Conservation (phyloP, 2,113 vertebrate species). For the Synchiropus splendidus region DNA sequence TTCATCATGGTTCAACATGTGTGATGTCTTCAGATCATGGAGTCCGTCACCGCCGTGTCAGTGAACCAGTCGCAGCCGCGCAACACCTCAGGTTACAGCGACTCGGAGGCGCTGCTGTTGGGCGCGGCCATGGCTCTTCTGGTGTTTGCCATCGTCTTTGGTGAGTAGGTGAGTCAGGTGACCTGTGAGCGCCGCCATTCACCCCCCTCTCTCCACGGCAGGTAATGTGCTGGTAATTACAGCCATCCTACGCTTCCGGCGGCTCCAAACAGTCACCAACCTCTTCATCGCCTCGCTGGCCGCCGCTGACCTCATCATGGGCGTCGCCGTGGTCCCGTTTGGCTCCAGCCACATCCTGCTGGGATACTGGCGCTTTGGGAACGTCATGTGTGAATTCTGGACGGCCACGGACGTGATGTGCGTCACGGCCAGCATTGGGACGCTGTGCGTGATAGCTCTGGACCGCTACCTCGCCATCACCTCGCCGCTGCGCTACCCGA, state of each 20-base stretch:
- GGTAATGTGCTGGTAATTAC: slow-evolving; percentile 91
- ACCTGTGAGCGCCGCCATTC: too few relatives aligned
- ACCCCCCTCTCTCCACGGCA: slow-evolving; percentile 8
- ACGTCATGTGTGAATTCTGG: slow-evolving; percentile 91
- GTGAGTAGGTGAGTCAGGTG: too few relatives aligned
- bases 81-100: slow-evolving; percentile 41
- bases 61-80: slow-evolving; percentile 29
- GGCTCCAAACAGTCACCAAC: slow-evolving; percentile 93
- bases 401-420: slow-evolving; percentile 87
- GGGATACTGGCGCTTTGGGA: slow-evolving; percentile 81
- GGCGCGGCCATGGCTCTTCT: slow-evolving; percentile 80
- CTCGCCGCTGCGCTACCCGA: slow-evolving; percentile 87
- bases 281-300: slow-evolving; percentile 94
- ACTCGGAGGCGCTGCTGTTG: slow-evolving; percentile 74
- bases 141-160: slow-evolving; percentile 84
- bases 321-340: slow-evolving; percentile 86
- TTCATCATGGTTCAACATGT: too few relatives aligned
- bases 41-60: slow-evolving; percentile 1
- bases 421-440: slow-evolving; percentile 95
- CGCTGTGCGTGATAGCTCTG: slow-evolving; percentile 90
- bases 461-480: slow-evolving; percentile 96
- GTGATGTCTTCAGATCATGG: slow-evolving; percentile 48
- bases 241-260: slow-evolving; percentile 83
- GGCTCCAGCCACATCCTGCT: slow-evolving; percentile 82
- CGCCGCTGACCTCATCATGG: slow-evolving; percentile 93